Evolutionary conservation across 2,888 invertebrate genomes (phyloP), one percentile per base, ranked within the genome.

Genomic region (Caradrina clavipalpis): DNA sequence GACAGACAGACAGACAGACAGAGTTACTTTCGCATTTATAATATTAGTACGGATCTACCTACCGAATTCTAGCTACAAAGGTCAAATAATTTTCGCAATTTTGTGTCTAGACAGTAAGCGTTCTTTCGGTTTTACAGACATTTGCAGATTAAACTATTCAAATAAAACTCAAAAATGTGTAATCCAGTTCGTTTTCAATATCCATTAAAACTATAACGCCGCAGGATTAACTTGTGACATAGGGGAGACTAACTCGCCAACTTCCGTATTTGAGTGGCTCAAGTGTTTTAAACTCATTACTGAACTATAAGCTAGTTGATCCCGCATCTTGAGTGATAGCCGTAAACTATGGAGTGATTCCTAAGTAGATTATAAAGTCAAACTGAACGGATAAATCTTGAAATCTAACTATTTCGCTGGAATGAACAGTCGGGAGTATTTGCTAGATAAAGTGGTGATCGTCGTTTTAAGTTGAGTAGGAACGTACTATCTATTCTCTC

Each of bases 171-270:
- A 47, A 45, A n/a, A 53, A 35, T 22, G 13, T 19, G 42, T 17
- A 31, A 35, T 21, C n/a, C 31, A 31, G 15, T 54, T 21, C 4
- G 21, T 49, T 21, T 21, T 54, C 21, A 59, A 42, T 65, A 56
- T 47, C 42, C 60, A 39, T 53, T 59, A 55, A 26, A 55, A 58
- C 49, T 61, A 54, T 53, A 50, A 50, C 60, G 17, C 31, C 26
- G 47, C 49, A n/a, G 55, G 21, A 62, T 55, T 74, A 75, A 51
- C 57, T 58, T 49, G 58, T 68, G 55, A 56, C 51, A 47, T 62
- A 59, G 8, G 49, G 10, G 53, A 31, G 45, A 67, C 55, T 22
- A 54, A 55, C 55, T 59, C 50, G 13, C 47, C 22, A 59, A 74
- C 56, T 59, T 63, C 42, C 62, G 54, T 56, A 58, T 67, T 55